phyloP scores from a whole-genome alignment of 2,888 invertebrate species.

The Tolmerus cingulatus region DNA sequence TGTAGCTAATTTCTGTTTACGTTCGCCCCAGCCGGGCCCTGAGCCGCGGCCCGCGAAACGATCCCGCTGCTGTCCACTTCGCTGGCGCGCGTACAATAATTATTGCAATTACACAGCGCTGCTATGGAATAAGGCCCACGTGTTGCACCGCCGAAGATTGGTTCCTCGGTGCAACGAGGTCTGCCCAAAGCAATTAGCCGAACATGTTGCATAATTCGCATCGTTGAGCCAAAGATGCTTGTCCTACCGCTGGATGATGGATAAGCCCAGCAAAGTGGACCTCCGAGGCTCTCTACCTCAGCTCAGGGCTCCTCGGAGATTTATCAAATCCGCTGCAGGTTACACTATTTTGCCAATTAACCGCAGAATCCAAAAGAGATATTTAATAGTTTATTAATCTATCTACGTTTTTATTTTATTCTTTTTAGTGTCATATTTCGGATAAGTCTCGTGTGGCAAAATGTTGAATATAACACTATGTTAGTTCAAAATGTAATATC shows the following conservation, averaged over 20 bases:
- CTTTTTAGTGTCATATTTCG: too few species aligned
- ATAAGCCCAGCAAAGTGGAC: neutral
- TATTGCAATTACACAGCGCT: slow-evolving; percentile 31
- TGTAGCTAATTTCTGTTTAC: slow-evolving; percentile 20
- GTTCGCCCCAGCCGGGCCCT: neutral
- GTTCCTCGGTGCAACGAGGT: slow-evolving; percentile 33
- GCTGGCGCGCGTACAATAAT: slow-evolving; percentile 38
- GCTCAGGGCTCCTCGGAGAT: neutral
- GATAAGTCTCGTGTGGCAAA: too few species aligned
- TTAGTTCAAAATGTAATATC: too few species aligned
- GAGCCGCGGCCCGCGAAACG: neutral
- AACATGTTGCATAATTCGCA: slow-evolving; percentile 38
- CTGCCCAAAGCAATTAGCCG: slow-evolving; percentile 29
- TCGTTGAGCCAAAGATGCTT: neutral
- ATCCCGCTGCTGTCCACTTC: neutral
- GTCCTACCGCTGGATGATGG: neutral
- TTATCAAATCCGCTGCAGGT: slow-evolving; percentile 16
- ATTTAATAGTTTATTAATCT: slow-evolving; percentile 14
- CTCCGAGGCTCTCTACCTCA: neutral
- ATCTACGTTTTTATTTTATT: too few species aligned
- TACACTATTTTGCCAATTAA: slow-evolving; percentile 9
- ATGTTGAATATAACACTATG: too few species aligned
- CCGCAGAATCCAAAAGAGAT: neutral
- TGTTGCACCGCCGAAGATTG: slow-evolving; percentile 30
- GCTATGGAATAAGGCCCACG: slow-evolving; percentile 38